Conservation (phyloP, 2,797 vertebrate genomes). For the Danio kyathit region DNA sequence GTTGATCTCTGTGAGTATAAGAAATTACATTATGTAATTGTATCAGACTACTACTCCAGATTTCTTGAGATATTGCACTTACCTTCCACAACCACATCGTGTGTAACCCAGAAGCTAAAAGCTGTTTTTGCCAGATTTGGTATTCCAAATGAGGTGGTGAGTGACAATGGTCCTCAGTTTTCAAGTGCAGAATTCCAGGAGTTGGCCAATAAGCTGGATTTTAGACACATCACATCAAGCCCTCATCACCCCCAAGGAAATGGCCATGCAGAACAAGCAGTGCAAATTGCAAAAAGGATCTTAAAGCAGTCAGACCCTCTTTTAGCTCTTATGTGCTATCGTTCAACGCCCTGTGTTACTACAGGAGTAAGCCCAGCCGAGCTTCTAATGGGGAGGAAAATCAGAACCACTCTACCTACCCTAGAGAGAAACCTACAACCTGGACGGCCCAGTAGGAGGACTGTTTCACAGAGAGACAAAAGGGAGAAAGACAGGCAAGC, state of each 20-base stretch:
- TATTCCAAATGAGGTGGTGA: conserved; percentile 33
- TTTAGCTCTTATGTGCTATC: conserved; percentile 27
- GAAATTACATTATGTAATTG: conserved; percentile 16
- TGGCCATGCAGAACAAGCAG: conserved; percentile 22
- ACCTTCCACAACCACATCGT: conserved; percentile 11
- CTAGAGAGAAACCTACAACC: conserved; percentile 19
- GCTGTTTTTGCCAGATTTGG: conserved; percentile 24
- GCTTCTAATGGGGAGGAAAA: conserved; percentile 41
- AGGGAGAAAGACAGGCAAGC: no score
- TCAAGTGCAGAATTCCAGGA: conserved; percentile 21
- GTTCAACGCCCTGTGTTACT: conserved; percentile 8
- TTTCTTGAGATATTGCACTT: conserved; percentile 44
- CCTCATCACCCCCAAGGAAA: conserved; percentile 24
- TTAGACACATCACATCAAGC: conserved; percentile 20
- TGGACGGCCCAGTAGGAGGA: neutral
- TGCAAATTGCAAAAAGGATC: conserved; percentile 29
- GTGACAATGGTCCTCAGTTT: conserved; percentile 40
- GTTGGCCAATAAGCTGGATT: neutral
- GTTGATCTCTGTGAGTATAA: conserved; percentile 31
- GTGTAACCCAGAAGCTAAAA: conserved; percentile 6
- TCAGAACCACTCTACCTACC: conserved; percentile 10
- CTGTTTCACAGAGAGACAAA: neutral
- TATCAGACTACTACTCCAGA: conserved; percentile 23
- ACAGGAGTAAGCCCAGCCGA: conserved; percentile 31
- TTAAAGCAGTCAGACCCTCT: conserved; percentile 22